phyloP scores from a whole-genome alignment of 2,888 invertebrate genomes.

The Quadroppia sp. region DNA sequence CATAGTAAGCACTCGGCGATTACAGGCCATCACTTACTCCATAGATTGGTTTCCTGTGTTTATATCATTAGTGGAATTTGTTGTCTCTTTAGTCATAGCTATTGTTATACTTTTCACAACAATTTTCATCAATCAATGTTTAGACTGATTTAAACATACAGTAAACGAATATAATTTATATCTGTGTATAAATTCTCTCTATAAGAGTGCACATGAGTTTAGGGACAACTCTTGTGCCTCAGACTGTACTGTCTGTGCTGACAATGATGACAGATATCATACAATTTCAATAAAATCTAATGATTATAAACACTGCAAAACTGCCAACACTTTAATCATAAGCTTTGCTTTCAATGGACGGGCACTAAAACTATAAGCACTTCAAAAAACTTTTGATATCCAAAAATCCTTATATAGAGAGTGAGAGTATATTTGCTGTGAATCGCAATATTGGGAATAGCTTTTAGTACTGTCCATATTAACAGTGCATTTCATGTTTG shows the following conservation, averaged over 20 bases:
- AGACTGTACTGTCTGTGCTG: too few species aligned
- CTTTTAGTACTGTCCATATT: slow-evolving; percentile 27
- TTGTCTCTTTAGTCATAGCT: slow-evolving; percentile 16
- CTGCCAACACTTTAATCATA: not conserved
- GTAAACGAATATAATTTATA: slow-evolving; percentile 10
- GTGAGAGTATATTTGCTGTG: not conserved
- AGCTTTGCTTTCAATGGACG: slow-evolving; percentile 16
- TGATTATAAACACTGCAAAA: not conserved
- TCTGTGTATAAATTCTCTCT: too few species aligned
- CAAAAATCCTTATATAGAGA: not conserved
- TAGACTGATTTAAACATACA: not conserved
- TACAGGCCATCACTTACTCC: not conserved
- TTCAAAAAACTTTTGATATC: not conserved
- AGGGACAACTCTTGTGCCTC: too few species aligned
- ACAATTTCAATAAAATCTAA: slow-evolving; percentile 16
- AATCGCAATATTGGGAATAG: slow-evolving; percentile 30
- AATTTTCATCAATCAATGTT: slow-evolving; percentile 23
- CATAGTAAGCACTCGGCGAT: too few species aligned
- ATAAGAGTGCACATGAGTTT: too few species aligned
- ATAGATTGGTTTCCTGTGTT: not conserved
- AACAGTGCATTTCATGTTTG: slow-evolving; percentile 21
- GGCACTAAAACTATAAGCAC: slow-evolving; percentile 9
- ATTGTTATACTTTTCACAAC: slow-evolving; percentile 1
- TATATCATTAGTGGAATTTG: not conserved
- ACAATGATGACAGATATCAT: slow-evolving; percentile 17